Base-by-base conservation (phyloP, 2,113 vertebrate genomes). In the rat (Rattus norvegicus) region DNA sequence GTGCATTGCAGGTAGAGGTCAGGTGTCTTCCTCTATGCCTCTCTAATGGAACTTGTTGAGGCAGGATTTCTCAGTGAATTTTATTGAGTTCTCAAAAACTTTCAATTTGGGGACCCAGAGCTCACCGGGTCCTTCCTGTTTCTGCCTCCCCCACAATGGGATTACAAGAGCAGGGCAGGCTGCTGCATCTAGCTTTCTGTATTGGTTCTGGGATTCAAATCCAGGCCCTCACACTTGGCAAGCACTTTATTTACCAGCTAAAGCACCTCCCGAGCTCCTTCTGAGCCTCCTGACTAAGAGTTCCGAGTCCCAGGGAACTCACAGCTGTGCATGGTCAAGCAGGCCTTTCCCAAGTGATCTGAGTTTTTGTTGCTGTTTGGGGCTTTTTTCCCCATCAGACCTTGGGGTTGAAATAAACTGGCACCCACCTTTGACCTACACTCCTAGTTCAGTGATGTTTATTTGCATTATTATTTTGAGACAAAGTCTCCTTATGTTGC, bases 281-380 rank as follows among this genome's bases (percentile, higher is more conserved):
- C 1, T 10, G 20, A 61, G 67, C 14, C 88, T 79, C 36, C 19
- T 0, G 72, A 70, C 33, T 1, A 14, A 63, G 56, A 52, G 47
- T 14, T n/a, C 24, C 49, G 20, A n/a, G 22, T 30, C 73, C 16
- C 3, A 24, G 5, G 36, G 36, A n/a, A 9, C 36, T 28, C 33
- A 10, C 0, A 43, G 1, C 3, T 1, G 4, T 2, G 7, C 7
- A 5, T 28, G 7, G 43, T 0, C 5, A 17, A 49, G 0, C 33
- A 14, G 9, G 86, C 33, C 65, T 2, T 2, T 1, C 52, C 28
- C 0, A 1, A 24, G 24, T 0, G 7, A 49, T 39, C 20, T 77
- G 49, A 61, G 49, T 39, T 61, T 76, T 20, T 61, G 33, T 39
- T 20, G 43, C 26, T 87, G 65, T n/a, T 70, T 36, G 19, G n/a